Evolutionary conservation across 2,113 vertebrate species (phyloP).

Genomic region (Callithrix jacchus): DNA sequence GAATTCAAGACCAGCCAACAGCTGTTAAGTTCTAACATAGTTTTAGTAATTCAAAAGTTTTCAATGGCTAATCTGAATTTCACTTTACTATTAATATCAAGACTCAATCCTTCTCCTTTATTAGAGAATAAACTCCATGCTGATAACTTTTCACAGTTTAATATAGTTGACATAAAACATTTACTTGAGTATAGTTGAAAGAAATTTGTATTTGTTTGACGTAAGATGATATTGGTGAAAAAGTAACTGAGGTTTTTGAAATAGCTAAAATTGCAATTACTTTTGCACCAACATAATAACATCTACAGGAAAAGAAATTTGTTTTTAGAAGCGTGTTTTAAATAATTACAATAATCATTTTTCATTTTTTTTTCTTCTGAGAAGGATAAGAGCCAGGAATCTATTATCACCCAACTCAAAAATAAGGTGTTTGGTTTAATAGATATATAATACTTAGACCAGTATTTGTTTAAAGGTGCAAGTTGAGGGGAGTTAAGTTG

Average conservation of each 20-base stretch:
- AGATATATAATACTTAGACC: no score
- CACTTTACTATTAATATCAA: not conserved
- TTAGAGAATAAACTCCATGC: not conserved
- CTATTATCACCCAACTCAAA: not conserved
- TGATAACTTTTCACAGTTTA: not conserved
- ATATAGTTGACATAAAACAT: not conserved
- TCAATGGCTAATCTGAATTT: slow-evolving; percentile 12
- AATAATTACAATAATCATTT: not conserved
- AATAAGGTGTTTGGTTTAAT: not conserved
- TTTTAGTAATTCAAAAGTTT: slow-evolving; percentile 5
- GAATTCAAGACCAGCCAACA: no score
- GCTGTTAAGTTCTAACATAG: not conserved
- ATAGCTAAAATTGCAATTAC: no score
- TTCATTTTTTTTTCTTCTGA: not conserved
- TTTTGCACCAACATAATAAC: not conserved
- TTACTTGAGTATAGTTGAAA: not conserved
- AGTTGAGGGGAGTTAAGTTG: not conserved
- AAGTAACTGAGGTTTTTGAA: no score
- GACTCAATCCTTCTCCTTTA: not conserved
- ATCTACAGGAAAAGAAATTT: not conserved
- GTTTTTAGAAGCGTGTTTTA: not conserved
- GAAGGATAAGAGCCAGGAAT: not conserved
- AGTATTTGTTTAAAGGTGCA: not conserved
- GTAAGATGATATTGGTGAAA: not conserved
- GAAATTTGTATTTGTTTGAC: not conserved